Evolutionary conservation across 2,888 invertebrate species (phyloP).

Genomic region (Caenorhabditis sp.): DNA sequence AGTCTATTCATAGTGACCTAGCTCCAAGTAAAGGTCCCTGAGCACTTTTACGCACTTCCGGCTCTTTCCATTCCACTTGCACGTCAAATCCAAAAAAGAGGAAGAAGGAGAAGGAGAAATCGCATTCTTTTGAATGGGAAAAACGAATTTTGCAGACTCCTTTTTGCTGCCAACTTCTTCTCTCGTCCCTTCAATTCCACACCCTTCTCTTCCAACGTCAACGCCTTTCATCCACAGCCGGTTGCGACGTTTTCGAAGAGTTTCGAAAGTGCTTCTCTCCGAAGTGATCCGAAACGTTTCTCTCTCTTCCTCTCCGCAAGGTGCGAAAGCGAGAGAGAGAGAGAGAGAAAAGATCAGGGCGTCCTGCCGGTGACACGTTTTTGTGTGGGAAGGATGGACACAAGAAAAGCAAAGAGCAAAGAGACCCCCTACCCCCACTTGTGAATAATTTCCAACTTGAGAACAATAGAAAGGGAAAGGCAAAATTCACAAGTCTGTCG

Average conservation of each 20-base stretch:
- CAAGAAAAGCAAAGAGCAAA: not conserved
- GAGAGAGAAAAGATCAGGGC: not conserved
- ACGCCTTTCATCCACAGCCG: constrained; percentile 24
- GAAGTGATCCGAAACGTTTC: constrained; percentile 19
- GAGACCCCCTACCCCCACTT: constrained; percentile 14
- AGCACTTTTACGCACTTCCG: too few species aligned
- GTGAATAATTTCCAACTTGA: constrained; percentile 29
- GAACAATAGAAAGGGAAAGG: constrained; percentile 1
- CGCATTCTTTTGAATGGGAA: too few species aligned
- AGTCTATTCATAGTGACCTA: too few species aligned
- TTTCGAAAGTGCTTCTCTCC: constrained; percentile 26
- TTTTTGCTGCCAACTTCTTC: constrained; percentile 1
- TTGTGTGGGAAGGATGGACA: not conserved
- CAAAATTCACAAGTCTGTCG: constrained; percentile 31
- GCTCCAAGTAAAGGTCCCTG: too few species aligned
- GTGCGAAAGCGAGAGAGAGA: not conserved
- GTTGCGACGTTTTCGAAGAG: constrained; percentile 17
- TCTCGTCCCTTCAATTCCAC: constrained; percentile 29
- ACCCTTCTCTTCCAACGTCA: constrained; percentile 40
- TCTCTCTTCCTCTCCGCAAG: not conserved
- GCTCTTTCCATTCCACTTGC: too few species aligned
- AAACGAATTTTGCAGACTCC: constrained; percentile 16
- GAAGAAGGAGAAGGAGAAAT: too few species aligned
- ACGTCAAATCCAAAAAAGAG: not conserved
- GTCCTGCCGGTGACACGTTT: not conserved